These are phyloP conservation scores for Macrotus californicus DNA, from an alignment of 2,113 vertebrate species.

Conservation along the genomic window DNA sequence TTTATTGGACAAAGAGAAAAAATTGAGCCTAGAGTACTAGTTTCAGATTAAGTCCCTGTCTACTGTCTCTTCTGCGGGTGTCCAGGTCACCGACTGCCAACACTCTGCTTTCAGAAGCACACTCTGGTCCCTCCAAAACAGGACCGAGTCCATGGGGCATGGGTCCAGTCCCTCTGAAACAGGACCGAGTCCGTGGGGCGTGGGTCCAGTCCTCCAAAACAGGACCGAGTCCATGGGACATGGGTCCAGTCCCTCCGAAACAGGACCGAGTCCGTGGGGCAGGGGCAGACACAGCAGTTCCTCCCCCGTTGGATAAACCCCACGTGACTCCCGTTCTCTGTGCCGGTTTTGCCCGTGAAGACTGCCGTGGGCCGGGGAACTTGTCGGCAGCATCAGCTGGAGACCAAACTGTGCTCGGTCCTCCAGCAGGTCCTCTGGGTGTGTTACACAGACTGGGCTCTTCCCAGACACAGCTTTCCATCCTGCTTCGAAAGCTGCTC, in stretches of 20 bases:
- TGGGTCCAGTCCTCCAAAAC: fast-evolving
- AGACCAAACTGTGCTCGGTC: background rate
- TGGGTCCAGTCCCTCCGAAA: background rate
- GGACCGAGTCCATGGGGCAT: background rate
- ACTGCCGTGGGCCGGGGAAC: background rate
- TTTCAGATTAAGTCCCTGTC: background rate
- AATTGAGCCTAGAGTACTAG: background rate
- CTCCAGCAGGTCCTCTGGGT: background rate
- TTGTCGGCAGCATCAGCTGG: too few species aligned
- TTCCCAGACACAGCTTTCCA: background rate
- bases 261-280: background rate
- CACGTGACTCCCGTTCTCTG: background rate
- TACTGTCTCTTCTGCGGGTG: fast-evolving
- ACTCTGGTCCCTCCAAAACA: fast-evolving
- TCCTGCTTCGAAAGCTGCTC: background rate
- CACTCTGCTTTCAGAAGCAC: background rate
- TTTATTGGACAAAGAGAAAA: background rate
- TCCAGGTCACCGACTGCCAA: background rate
- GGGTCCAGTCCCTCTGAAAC: background rate
- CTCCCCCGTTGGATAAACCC: too few species aligned
- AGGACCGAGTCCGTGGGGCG: background rate
- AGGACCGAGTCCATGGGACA: background rate
- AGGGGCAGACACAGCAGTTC: too few species aligned
- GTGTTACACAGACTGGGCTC: background rate
- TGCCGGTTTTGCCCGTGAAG: too few species aligned